phyloP scores from a whole-genome alignment of 2,797 vertebrate genomes.

The Rousettus madagascariensis region DNA sequence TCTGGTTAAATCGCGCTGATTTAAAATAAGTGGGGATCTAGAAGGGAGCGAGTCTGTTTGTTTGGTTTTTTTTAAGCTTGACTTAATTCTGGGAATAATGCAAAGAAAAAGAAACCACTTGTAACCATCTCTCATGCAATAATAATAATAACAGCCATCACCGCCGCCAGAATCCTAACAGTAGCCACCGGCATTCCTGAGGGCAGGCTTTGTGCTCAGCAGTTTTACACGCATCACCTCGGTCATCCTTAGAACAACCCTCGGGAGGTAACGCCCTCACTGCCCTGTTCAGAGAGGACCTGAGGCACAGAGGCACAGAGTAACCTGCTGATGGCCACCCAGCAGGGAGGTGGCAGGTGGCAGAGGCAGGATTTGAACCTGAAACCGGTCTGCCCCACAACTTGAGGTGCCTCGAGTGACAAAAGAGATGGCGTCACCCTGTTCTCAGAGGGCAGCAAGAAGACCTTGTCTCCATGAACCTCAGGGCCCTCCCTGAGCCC shows the following conservation, averaged over 20 bases:
- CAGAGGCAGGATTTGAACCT: background rate
- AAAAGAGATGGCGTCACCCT: background rate
- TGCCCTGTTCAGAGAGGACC: background rate
- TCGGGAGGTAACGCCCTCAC: accelerated
- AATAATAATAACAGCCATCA: background rate
- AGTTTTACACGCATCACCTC: no score
- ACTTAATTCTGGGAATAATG: background rate
- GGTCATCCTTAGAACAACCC: no score
- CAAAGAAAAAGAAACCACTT: background rate
- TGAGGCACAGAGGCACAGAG: background rate
- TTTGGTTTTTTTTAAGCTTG: background rate
- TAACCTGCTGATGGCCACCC: background rate
- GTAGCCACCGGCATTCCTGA: no score
- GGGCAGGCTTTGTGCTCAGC: no score
- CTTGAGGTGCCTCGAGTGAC: background rate
- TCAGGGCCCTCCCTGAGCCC: background rate
- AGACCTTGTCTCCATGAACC: background rate
- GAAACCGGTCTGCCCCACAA: background rate
- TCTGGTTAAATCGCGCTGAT: background rate
- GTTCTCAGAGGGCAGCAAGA: background rate
- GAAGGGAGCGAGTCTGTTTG: background rate
- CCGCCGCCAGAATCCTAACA: no score
- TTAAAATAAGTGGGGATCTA: background rate
- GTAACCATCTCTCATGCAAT: background rate
- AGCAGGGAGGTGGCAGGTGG: background rate